Evolutionary conservation across 2,888 invertebrate genomes (phyloP).

Genomic region (Drosophila anomelani): DNA sequence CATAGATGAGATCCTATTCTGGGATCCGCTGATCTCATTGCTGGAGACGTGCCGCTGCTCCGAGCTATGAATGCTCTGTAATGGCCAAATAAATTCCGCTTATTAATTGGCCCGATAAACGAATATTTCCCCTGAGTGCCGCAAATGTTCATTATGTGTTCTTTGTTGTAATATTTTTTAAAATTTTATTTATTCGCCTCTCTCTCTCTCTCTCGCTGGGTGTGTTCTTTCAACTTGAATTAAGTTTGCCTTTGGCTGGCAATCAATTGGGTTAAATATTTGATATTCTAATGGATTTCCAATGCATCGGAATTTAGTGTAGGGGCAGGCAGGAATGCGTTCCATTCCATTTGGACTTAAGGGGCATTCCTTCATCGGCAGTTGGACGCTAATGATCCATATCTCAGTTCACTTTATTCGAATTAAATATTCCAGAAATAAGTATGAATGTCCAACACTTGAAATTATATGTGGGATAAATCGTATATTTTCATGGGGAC

Average conservation of each 20-base stretch:
- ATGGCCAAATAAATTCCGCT: conserved; percentile 43
- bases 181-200: conserved; percentile 6
- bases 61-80: conserved; percentile 16
- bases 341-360: background rate
- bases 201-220: too few species aligned
- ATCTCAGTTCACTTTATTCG: background rate
- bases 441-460: too few species aligned
- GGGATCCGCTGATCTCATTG: conserved; percentile 22
- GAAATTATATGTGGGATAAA: too few species aligned
- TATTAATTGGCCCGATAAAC: conserved; percentile 49
- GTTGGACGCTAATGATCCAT: conserved; percentile 8
- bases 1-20: background rate
- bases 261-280: conserved; percentile 45
- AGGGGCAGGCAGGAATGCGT: background rate
- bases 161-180: conserved; percentile 28
- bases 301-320: conserved; percentile 17
- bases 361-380: conserved; percentile 1
- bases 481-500: background rate
- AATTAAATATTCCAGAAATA: background rate
- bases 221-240: conserved; percentile 37
- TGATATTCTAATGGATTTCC: conserved; percentile 44
- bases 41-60: background rate
- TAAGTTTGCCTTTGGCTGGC: conserved; percentile 17
- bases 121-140: conserved; percentile 42
- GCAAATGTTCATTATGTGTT: conserved; percentile 6